A percentile compares a stretch with the other conserved stretches of the same genome.
Conservation (phyloP, 2,113 vertebrate species). For the Xenopus borealis region DNA sequence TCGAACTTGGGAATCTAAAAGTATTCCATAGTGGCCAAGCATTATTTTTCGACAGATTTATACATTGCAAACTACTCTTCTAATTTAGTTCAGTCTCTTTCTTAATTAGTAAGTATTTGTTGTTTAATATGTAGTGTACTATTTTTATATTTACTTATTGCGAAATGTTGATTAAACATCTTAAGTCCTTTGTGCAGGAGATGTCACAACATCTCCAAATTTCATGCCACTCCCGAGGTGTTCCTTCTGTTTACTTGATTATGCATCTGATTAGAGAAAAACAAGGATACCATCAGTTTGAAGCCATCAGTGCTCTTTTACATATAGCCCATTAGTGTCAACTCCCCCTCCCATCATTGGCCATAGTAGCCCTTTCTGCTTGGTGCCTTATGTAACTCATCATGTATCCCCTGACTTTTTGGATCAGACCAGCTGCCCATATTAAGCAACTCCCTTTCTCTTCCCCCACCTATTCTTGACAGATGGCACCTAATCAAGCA, state of each 20-base stretch:
- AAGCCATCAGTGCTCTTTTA: too few relatives aligned
- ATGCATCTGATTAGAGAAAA: conserved; percentile 22
- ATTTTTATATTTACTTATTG: too few relatives aligned
- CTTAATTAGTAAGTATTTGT: too few relatives aligned
- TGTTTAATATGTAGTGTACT: too few relatives aligned
- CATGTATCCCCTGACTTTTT: conserved; percentile 29
- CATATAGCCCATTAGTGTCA: not conserved
- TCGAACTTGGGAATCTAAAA: too few relatives aligned
- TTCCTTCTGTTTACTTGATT: conserved; percentile 17
- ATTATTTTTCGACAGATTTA: too few relatives aligned
- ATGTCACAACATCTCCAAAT: too few relatives aligned
- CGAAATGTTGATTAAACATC: too few relatives aligned
- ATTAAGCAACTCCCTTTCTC: conserved; percentile 11
- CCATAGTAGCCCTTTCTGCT: conserved; percentile 1
- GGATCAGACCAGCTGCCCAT: conserved; percentile 33
- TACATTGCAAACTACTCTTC: too few relatives aligned
- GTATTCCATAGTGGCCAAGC: too few relatives aligned
- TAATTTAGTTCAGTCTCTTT: too few relatives aligned
- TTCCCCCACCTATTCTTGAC: conserved; percentile 14
- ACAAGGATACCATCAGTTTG: conserved; percentile 24
- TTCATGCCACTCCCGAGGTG: not conserved
- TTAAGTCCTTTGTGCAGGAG: too few relatives aligned
- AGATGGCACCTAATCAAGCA: conserved; percentile 4
- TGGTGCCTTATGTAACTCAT: conserved; percentile 17
- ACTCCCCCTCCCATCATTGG: conserved; percentile 15